Conservation (phyloP, 2,888 invertebrate species). For the Pandemis cinnamomeana region DNA sequence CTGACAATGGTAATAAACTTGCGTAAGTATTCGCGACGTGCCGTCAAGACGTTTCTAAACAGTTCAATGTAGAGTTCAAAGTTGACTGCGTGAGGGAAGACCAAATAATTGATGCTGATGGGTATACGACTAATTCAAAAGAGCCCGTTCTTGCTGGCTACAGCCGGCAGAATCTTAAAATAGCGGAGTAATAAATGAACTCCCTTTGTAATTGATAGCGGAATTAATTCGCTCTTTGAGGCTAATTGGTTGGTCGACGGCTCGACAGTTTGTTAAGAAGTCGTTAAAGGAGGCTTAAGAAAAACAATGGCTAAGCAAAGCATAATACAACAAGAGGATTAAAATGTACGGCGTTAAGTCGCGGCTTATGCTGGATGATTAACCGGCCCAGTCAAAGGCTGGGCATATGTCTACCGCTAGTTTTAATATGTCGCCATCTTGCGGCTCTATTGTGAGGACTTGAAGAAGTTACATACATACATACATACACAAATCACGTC, state of each 20-base stretch:
- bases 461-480: no score
- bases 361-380: constrained; percentile 4
- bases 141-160: constrained; percentile 25
- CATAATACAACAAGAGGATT: constrained; percentile 13
- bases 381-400: neutral
- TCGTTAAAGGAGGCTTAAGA: constrained; percentile 13
- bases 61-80: neutral
- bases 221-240: constrained; percentile 30
- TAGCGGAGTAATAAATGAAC: constrained; percentile 41
- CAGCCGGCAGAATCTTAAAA: constrained; percentile 30
- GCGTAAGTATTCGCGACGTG: neutral
- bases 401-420: neutral
- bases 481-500: no score
- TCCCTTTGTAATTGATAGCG: constrained; percentile 36
- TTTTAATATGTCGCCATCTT: neutral
- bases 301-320: constrained; percentile 5
- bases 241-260: constrained; percentile 22
- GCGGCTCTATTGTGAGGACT: no score
- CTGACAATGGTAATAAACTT: neutral
- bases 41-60: constrained; percentile 1
- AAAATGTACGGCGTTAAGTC: constrained; percentile 12
- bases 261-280: constrained; percentile 23
- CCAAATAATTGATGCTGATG: neutral
- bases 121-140: constrained; percentile 25
- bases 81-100: neutral